Percentiles rank a stretch among this genome's conserved stretches.
Evolutionary conservation across 1,140 invertebrate genomes (phyloP).

Genomic region (Anastrepha obliqua): DNA sequence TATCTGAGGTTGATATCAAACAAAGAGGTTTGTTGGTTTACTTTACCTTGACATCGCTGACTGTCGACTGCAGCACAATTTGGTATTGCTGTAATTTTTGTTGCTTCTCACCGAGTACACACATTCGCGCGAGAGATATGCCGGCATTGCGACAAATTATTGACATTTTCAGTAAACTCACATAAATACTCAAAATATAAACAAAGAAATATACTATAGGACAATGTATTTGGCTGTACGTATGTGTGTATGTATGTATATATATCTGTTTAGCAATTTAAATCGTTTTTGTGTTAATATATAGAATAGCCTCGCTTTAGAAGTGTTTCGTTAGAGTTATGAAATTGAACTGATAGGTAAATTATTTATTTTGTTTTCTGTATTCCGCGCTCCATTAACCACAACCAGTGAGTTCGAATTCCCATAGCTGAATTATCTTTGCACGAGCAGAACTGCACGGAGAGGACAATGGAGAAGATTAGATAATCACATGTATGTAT

Average conservation of each 20-base stretch:
- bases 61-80: not conserved
- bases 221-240: too few species aligned
- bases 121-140: not conserved
- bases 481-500: too few species aligned
- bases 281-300: not conserved
- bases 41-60: not conserved
- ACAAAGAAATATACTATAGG: not conserved
- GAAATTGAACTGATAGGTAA: not conserved
- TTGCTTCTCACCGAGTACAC: not conserved
- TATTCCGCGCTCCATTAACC: too few species aligned
- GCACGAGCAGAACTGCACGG: too few species aligned
- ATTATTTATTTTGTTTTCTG: too few species aligned
- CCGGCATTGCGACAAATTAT: not conserved
- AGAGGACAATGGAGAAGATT: too few species aligned
- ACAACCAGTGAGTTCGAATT: too few species aligned
- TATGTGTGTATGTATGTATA: too few species aligned
- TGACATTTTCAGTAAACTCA: not conserved
- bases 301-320: not conserved
- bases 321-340: not conserved
- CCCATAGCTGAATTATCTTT: slow-evolving; percentile 41
- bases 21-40: too few species aligned
- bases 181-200: not conserved
- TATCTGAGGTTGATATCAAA: too few species aligned
- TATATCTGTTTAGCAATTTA: not conserved
- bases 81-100: not conserved